Percentiles rank a stretch among this genome's conserved stretches.
Conservation (phyloP, 2,797 vertebrate genomes). For the Manis javanica region DNA sequence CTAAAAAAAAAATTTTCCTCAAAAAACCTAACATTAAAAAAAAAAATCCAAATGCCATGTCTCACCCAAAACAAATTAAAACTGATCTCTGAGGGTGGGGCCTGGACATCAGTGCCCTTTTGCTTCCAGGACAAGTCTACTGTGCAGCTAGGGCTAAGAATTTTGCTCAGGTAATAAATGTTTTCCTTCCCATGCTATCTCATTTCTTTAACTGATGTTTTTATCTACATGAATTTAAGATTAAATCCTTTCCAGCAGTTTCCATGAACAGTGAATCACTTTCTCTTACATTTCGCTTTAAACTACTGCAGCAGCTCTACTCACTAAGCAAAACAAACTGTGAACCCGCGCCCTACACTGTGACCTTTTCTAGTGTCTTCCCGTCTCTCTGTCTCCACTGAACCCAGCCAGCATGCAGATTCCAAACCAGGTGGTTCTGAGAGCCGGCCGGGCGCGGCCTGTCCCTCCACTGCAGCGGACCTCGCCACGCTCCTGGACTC, state of each 20-base stretch:
- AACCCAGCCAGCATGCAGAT: not conserved
- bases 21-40: too few species aligned
- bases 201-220: not conserved
- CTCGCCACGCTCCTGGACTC: not conserved
- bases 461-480: not conserved
- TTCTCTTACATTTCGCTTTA: slow-evolving; percentile 2
- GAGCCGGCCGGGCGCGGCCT: not conserved
- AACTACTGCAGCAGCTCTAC: not conserved
- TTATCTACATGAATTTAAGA: not conserved
- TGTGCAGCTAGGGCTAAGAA: not conserved
- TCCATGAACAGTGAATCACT: not conserved
- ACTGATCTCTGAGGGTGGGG: not conserved
- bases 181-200: not conserved
- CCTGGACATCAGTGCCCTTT: not conserved
- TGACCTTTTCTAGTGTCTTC: not conserved
- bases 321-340: not conserved
- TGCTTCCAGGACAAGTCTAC: not conserved
- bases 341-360: not conserved
- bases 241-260: not conserved
- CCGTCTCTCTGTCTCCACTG: not conserved
- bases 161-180: not conserved
- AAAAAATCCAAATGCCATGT: not conserved
- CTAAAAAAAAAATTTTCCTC: too few species aligned
- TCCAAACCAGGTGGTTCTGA: not conserved
- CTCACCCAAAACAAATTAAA: not conserved